These are phyloP conservation scores for Sesia apiformis DNA, from an alignment of 2,888 invertebrate genomes.

Conservation along the genomic window DNA sequence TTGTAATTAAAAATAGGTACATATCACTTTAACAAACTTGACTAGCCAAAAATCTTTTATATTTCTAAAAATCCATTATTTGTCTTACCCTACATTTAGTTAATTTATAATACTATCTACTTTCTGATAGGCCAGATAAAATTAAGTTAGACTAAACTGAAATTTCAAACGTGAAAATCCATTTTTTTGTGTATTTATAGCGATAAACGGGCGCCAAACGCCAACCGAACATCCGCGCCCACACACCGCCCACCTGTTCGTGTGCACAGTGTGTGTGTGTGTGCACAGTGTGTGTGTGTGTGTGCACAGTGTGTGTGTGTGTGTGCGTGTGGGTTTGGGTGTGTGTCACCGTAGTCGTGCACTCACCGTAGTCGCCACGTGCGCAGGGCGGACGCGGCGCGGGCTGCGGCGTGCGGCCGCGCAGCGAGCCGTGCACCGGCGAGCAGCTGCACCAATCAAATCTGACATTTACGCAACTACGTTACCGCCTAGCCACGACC, in stretches of 20 bases:
- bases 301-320: not conserved
- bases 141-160: too few relatives aligned
- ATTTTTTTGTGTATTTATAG: too few relatives aligned
- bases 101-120: too few relatives aligned
- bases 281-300: slow-evolving; percentile 6
- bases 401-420: slow-evolving; percentile 74
- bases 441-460: slow-evolving; percentile 77
- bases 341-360: slow-evolving; percentile 9
- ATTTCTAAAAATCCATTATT: too few relatives aligned
- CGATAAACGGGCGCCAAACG: not conserved
- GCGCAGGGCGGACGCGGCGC: slow-evolving; percentile 76
- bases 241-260: not conserved
- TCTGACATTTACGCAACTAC: slow-evolving; percentile 38
- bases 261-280: not conserved
- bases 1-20: too few relatives aligned
- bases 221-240: not conserved
- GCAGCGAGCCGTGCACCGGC: slow-evolving; percentile 84
- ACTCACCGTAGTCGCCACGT: slow-evolving; percentile 94
- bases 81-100: too few relatives aligned
- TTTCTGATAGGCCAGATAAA: too few relatives aligned
- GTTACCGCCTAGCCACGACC: slow-evolving; percentile 27
- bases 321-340: slow-evolving; percentile 6
- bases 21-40: too few relatives aligned
- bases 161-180: too few relatives aligned
- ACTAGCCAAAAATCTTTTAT: too few relatives aligned